phyloP scores from a whole-genome alignment of 2,888 invertebrate species.

The Coleophora flavipennella region DNA sequence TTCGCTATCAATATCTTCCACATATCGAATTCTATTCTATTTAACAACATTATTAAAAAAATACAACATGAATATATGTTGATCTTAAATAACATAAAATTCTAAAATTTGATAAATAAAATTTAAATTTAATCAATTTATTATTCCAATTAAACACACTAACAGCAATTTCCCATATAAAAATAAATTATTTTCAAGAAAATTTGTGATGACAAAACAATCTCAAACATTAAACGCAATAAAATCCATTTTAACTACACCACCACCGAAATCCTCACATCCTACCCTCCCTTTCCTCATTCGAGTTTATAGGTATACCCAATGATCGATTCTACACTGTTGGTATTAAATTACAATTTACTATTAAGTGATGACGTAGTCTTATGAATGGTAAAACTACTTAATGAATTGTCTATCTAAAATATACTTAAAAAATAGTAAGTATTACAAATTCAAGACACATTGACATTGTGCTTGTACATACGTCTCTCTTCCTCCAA shows the following conservation, averaged over 20 bases:
- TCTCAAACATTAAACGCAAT: constrained; percentile 5
- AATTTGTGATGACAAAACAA: constrained; percentile 11
- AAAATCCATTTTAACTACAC: background rate
- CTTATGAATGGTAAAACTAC: too few relatives aligned
- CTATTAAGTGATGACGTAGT: too few relatives aligned
- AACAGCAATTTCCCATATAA: constrained; percentile 5
- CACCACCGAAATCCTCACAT: background rate
- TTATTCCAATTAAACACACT: constrained; percentile 2
- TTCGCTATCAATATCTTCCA: constrained; percentile 14
- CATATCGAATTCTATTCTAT: constrained; percentile 10
- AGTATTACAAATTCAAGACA: too few relatives aligned
- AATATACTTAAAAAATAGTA: too few relatives aligned
- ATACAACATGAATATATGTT: constrained; percentile 14
- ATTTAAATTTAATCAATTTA: constrained; percentile 5
- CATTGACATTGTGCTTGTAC: too few relatives aligned
- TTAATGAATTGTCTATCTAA: too few relatives aligned
- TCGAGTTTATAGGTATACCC: too few relatives aligned
- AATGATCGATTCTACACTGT: too few relatives aligned
- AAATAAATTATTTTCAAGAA: constrained; percentile 8
- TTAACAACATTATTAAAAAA: constrained; percentile 14
- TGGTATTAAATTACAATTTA: too few relatives aligned
- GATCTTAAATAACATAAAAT: constrained; percentile 9
- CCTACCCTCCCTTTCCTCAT: too few relatives aligned
- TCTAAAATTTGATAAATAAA: constrained; percentile 14
- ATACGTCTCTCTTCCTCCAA: too few relatives aligned